Evolutionary conservation across 2,888 invertebrate genomes (phyloP).

Genomic region (Lomographa bimaculata): DNA sequence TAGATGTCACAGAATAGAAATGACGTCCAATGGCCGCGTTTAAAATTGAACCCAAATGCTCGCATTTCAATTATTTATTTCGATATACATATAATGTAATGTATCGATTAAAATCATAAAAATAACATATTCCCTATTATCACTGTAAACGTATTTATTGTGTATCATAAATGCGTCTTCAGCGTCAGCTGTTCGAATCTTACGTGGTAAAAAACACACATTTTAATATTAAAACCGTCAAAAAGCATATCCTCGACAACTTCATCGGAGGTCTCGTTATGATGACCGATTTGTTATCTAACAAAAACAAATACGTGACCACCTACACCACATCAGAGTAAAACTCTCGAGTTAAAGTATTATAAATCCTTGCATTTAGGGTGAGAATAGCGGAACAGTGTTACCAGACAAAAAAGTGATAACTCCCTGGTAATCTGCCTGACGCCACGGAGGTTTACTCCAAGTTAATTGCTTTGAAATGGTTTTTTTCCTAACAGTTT

Average conservation of each 20-base stretch:
- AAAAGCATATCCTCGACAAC: conserved; percentile 43
- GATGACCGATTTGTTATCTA: conserved; percentile 73
- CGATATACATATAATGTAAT: too few species aligned
- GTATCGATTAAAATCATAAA: too few species aligned
- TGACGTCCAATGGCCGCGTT: too few species aligned
- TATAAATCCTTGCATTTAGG: conserved; percentile 38
- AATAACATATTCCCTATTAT: too few species aligned
- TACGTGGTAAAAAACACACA: too few species aligned
- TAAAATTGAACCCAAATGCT: too few species aligned
- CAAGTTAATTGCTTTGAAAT: conserved; percentile 78
- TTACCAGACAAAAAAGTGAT: conserved; percentile 66
- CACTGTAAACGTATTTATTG: too few species aligned
- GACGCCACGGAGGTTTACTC: conserved; percentile 77
- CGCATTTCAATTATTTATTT: too few species aligned
- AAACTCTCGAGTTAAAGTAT: conserved; percentile 33
- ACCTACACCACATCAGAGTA: conserved; percentile 53
- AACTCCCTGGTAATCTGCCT: conserved; percentile 79
- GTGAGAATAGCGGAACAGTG: conserved; percentile 29
- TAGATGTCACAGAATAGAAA: too few species aligned
- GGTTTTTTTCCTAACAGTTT: conserved; percentile 69
- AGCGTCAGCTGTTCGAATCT: too few species aligned
- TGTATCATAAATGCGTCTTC: too few species aligned
- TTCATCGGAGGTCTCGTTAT: conserved; percentile 64
- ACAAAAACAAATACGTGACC: conserved; percentile 73
- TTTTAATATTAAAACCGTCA: too few species aligned